Percentiles rank a stretch among this genome's conserved stretches.
These are phyloP conservation scores for Semotilus atromaculatus DNA, from an alignment of 2,797 vertebrate species.

Conservation along the genomic window DNA sequence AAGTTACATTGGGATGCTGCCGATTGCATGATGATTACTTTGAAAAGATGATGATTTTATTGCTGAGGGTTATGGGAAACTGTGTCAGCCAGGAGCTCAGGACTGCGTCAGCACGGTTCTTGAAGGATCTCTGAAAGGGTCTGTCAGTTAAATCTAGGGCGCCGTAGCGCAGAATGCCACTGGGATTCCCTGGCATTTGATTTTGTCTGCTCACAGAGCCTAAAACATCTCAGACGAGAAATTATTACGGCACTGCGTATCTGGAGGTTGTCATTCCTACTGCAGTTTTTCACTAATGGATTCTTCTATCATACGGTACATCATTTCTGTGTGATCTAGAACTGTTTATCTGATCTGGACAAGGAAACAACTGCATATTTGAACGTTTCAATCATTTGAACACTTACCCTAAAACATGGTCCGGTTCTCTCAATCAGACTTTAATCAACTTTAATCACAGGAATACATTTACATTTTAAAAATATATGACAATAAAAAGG, in stretches of 20 bases:
- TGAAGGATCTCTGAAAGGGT: constrained; percentile 35
- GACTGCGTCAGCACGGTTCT: constrained; percentile 13
- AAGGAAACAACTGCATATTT: not conserved
- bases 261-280: not conserved
- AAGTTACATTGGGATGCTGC: not conserved
- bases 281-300: not conserved
- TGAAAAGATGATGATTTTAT: constrained; percentile 9
- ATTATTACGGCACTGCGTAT: not conserved
- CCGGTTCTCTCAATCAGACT: not conserved
- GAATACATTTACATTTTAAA: not conserved
- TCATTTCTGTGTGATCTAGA: not conserved
- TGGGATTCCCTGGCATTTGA: constrained; percentile 10
- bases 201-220: constrained; percentile 28
- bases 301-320: not conserved
- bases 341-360: not conserved
- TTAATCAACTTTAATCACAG: not conserved
- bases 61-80: constrained; percentile 36
- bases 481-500: too few species aligned
- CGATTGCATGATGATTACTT: not conserved
- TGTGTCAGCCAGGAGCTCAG: constrained; percentile 13
- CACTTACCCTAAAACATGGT: not conserved
- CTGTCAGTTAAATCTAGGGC: constrained; percentile 42
- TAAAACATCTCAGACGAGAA: constrained; percentile 12
- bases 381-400: not conserved
- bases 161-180: not conserved